A percentile compares a stretch with the other conserved stretches of the same genome.
Evolutionary conservation across 2,797 vertebrate genomes (phyloP).

Genomic region (Peromyscus eremicus): DNA sequence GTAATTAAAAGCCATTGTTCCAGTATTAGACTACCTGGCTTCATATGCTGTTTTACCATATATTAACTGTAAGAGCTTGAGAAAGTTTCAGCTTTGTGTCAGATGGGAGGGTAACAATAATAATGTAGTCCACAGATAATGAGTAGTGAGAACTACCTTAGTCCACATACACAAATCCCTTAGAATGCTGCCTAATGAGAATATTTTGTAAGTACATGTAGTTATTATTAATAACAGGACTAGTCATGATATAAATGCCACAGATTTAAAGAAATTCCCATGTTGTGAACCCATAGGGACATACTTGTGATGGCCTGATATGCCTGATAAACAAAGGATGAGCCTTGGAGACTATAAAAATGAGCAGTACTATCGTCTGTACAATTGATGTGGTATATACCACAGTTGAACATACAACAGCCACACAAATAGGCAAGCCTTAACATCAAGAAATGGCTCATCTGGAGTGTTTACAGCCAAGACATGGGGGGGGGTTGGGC

Average conservation of each 20-base stretch:
- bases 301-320: neutral
- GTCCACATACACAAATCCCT: neutral
- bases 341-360: neutral
- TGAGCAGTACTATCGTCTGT: neutral
- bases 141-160: neutral
- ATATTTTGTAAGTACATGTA: neutral
- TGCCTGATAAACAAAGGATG: neutral
- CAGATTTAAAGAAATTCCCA: neutral
- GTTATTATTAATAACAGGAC: neutral
- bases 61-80: neutral
- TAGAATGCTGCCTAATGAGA: neutral
- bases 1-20: neutral
- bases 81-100: neutral
- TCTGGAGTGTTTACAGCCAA: neutral
- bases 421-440: neutral
- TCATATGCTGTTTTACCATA: neutral
- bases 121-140: neutral
- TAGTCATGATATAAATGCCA: neutral
- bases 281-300: neutral
- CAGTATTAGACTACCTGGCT: neutral
- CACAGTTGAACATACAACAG: neutral
- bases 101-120: neutral
- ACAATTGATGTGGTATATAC: conserved; percentile 13
- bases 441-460: neutral
- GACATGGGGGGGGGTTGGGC: neutral